These are phyloP conservation scores for Desoria tigrina DNA, from an alignment of 2,888 invertebrate genomes.

Conservation along the genomic window DNA sequence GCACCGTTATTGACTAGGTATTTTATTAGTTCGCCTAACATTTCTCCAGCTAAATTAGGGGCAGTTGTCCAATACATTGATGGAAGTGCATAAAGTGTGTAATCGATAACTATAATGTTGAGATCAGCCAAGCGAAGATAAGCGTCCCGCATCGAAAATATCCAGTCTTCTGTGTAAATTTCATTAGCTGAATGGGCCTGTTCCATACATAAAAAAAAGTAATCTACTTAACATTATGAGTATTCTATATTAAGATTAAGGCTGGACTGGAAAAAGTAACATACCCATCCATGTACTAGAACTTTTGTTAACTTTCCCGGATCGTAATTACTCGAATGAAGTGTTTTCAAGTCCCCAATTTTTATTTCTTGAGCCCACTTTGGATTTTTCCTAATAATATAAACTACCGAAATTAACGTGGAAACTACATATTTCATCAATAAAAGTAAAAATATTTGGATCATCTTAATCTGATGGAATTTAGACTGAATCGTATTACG, in stretches of 20 bases:
- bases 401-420: not conserved
- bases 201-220: too few species aligned
- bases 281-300: slow-evolving; percentile 38
- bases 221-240: too few species aligned
- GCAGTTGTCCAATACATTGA: slow-evolving; percentile 38
- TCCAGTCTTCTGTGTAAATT: slow-evolving; percentile 45
- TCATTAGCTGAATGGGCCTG: slow-evolving; percentile 46
- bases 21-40: slow-evolving; percentile 33
- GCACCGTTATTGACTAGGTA: slow-evolving; percentile 30
- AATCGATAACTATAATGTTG: slow-evolving; percentile 44
- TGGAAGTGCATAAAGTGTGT: slow-evolving; percentile 38
- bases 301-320: slow-evolving; percentile 39
- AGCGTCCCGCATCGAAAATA: slow-evolving; percentile 38
- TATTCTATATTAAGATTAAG: too few species aligned
- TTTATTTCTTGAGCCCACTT: slow-evolving; percentile 47
- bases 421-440: not conserved
- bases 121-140: slow-evolving; percentile 43
- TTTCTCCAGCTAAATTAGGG: slow-evolving; percentile 31
- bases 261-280: too few species aligned
- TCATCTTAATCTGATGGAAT: too few species aligned
- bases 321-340: slow-evolving; percentile 42
- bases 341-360: slow-evolving; percentile 33
- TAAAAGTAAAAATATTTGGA: too few species aligned
- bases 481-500: too few species aligned
- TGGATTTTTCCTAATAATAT: slow-evolving; percentile 42